phyloP scores from a whole-genome alignment of 2,113 vertebrate genomes.

The Pimephales promelas region DNA sequence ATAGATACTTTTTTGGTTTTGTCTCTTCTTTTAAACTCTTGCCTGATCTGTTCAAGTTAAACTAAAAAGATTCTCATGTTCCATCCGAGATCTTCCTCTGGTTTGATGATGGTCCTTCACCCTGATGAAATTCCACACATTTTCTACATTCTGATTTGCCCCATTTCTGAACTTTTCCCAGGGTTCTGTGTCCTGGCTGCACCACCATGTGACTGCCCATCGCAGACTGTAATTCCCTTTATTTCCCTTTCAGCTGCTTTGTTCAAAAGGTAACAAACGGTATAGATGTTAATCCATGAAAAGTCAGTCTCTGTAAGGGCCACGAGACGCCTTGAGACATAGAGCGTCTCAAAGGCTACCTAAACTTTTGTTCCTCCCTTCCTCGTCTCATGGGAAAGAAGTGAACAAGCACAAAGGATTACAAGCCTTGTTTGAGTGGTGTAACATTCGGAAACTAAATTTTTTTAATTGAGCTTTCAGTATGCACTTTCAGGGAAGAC shows the following conservation, averaged over 20 bases:
- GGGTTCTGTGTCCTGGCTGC: constrained; percentile 64
- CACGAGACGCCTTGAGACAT: constrained; percentile 64
- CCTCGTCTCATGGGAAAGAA: constrained; percentile 69
- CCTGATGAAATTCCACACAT: constrained; percentile 45
- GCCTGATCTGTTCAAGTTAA: background rate
- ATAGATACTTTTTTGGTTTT: background rate
- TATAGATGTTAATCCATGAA: constrained; percentile 78
- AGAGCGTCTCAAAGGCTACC: constrained; percentile 19
- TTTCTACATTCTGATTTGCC: constrained; percentile 42
- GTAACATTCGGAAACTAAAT: background rate
- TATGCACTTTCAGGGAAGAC: background rate
- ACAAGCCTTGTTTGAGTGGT: constrained; percentile 55
- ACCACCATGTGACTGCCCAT: constrained; percentile 71
- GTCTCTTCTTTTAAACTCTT: background rate
- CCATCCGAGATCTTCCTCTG: background rate
- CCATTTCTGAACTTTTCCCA: constrained; percentile 69
- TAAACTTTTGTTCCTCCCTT: constrained; percentile 17
- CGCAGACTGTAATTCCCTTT: constrained; percentile 65
- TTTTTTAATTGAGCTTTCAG: constrained; percentile 12
- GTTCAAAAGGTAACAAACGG: constrained; percentile 72
- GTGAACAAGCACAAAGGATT: constrained; percentile 73
- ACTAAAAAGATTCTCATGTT: constrained; percentile 21
- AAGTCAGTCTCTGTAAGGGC: constrained; percentile 64
- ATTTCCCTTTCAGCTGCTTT: constrained; percentile 70
- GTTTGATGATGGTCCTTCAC: constrained; percentile 7